Conservation (phyloP, 2,888 invertebrate species). For the Cantharis rustica region DNA sequence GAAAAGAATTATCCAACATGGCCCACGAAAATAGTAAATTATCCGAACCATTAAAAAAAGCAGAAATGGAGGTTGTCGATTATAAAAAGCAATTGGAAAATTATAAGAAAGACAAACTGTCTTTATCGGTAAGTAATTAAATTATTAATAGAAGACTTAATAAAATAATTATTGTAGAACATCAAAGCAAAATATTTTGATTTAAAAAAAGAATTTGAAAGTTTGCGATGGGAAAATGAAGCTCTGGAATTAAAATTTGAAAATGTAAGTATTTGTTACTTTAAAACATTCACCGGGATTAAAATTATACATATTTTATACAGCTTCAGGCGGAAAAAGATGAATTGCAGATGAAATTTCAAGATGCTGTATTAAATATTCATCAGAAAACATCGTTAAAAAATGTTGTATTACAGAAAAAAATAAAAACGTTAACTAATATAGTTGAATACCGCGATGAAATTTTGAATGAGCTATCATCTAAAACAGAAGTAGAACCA, state of each 20-base stretch:
- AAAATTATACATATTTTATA: conserved; percentile 12
- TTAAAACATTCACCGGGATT: background rate
- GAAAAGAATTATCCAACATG: conserved; percentile 69
- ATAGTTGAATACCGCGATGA: conserved; percentile 72
- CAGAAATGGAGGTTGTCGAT: conserved; percentile 73
- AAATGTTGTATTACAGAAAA: conserved; percentile 80
- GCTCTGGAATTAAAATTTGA: conserved; percentile 80
- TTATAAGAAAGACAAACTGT: conserved; percentile 83
- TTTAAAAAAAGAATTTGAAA: conserved; percentile 62
- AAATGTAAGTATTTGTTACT: conserved; percentile 56
- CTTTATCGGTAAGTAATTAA: conserved; percentile 58
- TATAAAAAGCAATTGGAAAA: conserved; percentile 76
- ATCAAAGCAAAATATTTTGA: conserved; percentile 59
- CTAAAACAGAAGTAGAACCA: conserved; percentile 56
- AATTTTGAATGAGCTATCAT: conserved; percentile 66
- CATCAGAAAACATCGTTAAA: conserved; percentile 86
- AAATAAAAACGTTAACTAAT: conserved; percentile 67
- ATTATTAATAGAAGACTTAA: background rate
- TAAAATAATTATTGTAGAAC: conserved; percentile 56
- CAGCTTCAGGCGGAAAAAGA: conserved; percentile 72
- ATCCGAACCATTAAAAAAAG: conserved; percentile 72
- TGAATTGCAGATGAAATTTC: conserved; percentile 78
- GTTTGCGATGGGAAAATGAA: conserved; percentile 68
- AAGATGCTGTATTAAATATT: conserved; percentile 81
- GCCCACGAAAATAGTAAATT: conserved; percentile 75